These are phyloP conservation scores for Gnatocerus cornutus DNA, from an alignment of 2,888 invertebrate genomes.

Conservation along the genomic window DNA sequence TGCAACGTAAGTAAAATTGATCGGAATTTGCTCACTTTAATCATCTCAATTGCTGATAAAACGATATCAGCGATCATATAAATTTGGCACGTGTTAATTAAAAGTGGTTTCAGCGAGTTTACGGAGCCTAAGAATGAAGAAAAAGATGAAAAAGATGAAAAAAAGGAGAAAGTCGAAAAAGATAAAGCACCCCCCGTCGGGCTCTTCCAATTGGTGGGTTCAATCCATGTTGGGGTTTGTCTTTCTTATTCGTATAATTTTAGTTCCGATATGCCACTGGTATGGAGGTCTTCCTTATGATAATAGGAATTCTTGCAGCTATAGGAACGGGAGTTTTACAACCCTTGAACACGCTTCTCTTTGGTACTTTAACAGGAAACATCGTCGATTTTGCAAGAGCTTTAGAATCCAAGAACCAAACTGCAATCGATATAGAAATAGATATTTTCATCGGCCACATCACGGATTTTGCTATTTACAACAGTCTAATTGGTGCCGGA, in stretches of 20 bases:
- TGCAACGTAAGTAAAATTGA: no score
- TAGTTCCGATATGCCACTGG: slow-evolving; percentile 80
- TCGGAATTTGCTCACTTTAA: no score
- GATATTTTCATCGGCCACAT: slow-evolving; percentile 73
- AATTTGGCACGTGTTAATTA: no score
- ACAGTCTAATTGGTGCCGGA: slow-evolving; percentile 75
- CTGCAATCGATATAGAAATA: slow-evolving; percentile 61
- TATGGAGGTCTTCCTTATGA: slow-evolving; percentile 75
- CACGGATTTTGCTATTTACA: slow-evolving; percentile 76
- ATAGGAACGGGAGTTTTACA: slow-evolving; percentile 77
- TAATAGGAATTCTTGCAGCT: slow-evolving; percentile 75
- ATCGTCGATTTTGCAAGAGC: slow-evolving; percentile 71
- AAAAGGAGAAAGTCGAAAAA: slow-evolving; percentile 3
- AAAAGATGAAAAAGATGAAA: slow-evolving; percentile 12
- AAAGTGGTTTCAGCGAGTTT: slow-evolving; percentile 27
- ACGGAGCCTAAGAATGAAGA: slow-evolving; percentile 25
- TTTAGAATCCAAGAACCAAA: slow-evolving; percentile 22
- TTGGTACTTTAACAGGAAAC: slow-evolving; percentile 77
- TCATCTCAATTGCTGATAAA: no score
- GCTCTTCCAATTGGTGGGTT: slow-evolving; percentile 37
- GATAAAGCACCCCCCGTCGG: slow-evolving; percentile 19
- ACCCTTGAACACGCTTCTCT: slow-evolving; percentile 80
- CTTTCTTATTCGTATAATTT: slow-evolving; percentile 56
- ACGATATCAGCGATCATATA: no score
- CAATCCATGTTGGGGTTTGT: background rate